Evolutionary conservation across 2,113 vertebrate species (phyloP).

Genomic region (Acrocephalus kingi): DNA sequence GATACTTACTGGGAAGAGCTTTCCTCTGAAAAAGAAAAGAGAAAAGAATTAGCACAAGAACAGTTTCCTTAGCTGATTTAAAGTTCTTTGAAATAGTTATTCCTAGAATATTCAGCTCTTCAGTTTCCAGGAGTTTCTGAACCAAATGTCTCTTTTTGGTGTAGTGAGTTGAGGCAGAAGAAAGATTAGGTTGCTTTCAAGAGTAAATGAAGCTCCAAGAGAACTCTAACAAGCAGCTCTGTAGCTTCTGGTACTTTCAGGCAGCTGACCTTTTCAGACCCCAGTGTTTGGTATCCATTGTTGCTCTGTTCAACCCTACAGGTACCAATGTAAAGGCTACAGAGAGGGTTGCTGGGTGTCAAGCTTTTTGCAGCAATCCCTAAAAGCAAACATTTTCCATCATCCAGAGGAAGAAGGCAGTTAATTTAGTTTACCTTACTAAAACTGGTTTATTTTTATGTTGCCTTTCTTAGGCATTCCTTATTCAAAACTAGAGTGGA

Average conservation of each 20-base stretch:
- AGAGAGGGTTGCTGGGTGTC: neutral
- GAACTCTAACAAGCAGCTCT: neutral
- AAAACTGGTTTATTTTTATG: neutral
- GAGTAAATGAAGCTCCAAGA: neutral
- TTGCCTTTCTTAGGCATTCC: neutral
- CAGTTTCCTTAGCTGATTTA: neutral
- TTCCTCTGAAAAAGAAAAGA: constrained; percentile 58
- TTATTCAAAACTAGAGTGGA: neutral
- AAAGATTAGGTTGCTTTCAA: neutral
- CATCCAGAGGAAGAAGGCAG: constrained; percentile 50
- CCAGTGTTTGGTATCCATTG: accelerated
- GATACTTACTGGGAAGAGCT: constrained; percentile 78
- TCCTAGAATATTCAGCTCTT: neutral
- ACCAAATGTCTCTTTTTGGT: neutral
- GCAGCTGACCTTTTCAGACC: neutral
- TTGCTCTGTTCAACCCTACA: neutral
- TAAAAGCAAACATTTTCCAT: neutral
- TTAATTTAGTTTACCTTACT: neutral
- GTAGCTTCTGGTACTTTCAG: neutral
- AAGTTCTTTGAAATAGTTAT: neutral
- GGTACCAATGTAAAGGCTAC: neutral
- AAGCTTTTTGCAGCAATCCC: neutral
- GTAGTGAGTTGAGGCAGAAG: neutral
- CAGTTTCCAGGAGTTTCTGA: neutral
- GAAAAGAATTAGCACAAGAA: neutral